Base-by-base conservation (phyloP, 2,797 vertebrate genomes). In the Astyanax mexicanus region DNA sequence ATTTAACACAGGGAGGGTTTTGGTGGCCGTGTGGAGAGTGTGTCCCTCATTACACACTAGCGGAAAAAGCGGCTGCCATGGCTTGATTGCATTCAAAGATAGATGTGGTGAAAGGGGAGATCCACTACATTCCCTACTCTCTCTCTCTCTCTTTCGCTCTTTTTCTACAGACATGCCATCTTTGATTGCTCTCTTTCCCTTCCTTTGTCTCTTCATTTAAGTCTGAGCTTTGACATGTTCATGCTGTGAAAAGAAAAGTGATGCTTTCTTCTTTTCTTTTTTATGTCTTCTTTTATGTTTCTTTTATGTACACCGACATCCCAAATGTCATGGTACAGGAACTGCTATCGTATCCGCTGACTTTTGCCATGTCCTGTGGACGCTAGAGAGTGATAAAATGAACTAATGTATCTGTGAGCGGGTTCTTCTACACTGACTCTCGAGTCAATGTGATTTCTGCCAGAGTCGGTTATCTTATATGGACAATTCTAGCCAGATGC, bases 71-170 rank as follows among this genome's bases (percentile, higher is more conserved):
- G 44, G 38, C 21, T 61, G 69, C 69, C 72, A 44, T 61, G 77
- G 64, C 37, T 54, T 66, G 49, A 75, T 83, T 77, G 76, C 74
- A 64, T 77, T 77, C 58, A 73, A 69, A 77, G 74, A 71, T 70
- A 70, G 51, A 62, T 65, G 75, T 6, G 38, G 51, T 74, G 61
- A 66, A 72, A 75, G 11, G 15, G 27, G 27, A 74, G 65, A 83
- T 80, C 74, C 74, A 82, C 75, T 32, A 32, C 29, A 32, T 32
- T 32, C 29, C 32, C 29, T 32, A 75, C 67, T 65, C 35, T 45
- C 60, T 44, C 40, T 72, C 74, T 69, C 21, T 81, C 81, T 27
- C 55, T 73, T 29, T 68, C 75, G 15, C 13, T 72, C 29, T 64
- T 23, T 45, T 60, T 52, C 40, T 75, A 5, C 49, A n/a, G 49